Conservation (phyloP, 1,140 invertebrate species). For the Manduca sexta region DNA sequence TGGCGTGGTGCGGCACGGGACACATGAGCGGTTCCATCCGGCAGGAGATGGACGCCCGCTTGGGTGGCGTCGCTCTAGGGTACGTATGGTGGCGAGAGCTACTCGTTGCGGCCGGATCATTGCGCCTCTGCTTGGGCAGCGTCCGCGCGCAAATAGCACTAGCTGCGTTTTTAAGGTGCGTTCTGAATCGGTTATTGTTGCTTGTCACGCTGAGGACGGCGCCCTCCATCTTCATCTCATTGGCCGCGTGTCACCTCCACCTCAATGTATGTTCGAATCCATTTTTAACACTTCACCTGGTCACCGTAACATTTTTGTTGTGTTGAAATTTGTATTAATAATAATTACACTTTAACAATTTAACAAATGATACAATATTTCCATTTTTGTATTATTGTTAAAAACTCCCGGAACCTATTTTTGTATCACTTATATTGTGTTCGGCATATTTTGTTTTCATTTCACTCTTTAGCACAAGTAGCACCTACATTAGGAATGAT, state of each 20-base stretch:
- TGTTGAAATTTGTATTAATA: background rate
- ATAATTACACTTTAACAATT: background rate
- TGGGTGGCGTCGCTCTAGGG: slow-evolving; percentile 54
- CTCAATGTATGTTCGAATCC: slow-evolving; percentile 50
- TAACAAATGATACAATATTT: no score
- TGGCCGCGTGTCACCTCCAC: background rate
- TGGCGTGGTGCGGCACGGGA: slow-evolving; percentile 20
- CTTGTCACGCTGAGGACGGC: slow-evolving; percentile 60
- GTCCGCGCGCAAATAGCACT: slow-evolving; percentile 61
- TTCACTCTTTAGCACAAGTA: no score
- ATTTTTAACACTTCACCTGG: slow-evolving; percentile 35
- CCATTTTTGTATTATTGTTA: no score
- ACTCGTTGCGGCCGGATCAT: slow-evolving; percentile 28
- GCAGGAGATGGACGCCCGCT: slow-evolving; percentile 45
- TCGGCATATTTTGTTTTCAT: no score
- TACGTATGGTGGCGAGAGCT: slow-evolving; percentile 60
- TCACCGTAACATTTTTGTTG: slow-evolving; percentile 4
- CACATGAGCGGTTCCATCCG: slow-evolving; percentile 47
- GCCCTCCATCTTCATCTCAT: slow-evolving; percentile 59
- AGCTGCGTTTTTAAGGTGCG: slow-evolving; percentile 65
- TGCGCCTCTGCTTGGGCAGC: slow-evolving; percentile 55
- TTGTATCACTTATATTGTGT: no score
- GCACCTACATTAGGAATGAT: no score
- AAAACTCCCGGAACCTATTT: no score
- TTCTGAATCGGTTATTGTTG: slow-evolving; percentile 56